A percentile compares a stretch with the other conserved stretches of the same genome.
Conservation (phyloP, 2,113 vertebrate genomes). For the Hippocampus barbouri region DNA sequence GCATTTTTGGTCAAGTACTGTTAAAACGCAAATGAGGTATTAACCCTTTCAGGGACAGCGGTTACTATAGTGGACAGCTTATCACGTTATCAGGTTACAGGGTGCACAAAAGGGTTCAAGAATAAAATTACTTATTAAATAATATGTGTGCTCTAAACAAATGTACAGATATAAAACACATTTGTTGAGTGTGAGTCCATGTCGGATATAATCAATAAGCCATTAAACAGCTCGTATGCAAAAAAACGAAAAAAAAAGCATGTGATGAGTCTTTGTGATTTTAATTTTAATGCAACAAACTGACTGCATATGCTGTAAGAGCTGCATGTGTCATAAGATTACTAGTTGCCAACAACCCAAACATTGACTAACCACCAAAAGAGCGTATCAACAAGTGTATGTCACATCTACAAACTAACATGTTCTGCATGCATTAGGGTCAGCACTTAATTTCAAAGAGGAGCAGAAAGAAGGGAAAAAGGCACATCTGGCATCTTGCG, state of each 20-base stretch:
- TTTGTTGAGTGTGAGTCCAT: background rate
- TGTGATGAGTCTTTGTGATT: background rate
- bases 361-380: background rate
- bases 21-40: background rate
- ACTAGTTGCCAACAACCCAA: background rate
- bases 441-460: conserved; percentile 42
- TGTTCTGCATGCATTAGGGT: conserved; percentile 22
- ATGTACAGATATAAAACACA: background rate
- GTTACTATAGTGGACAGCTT: too few relatives aligned
- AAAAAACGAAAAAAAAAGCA: background rate
- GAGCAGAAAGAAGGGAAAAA: conserved; percentile 25
- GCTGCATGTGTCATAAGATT: background rate
- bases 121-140: background rate
- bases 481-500: conserved; percentile 42
- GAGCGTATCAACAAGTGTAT: background rate
- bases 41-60: too few relatives aligned
- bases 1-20: background rate
- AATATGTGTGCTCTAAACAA: background rate
- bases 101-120: too few relatives aligned
- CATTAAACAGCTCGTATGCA: background rate
- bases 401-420: background rate
- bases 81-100: too few relatives aligned
- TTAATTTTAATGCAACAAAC: background rate
- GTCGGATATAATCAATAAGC: background rate
- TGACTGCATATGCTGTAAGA: background rate